These are phyloP conservation scores for Patella depressa DNA, from an alignment of 2,888 invertebrate genomes.

Conservation along the genomic window DNA sequence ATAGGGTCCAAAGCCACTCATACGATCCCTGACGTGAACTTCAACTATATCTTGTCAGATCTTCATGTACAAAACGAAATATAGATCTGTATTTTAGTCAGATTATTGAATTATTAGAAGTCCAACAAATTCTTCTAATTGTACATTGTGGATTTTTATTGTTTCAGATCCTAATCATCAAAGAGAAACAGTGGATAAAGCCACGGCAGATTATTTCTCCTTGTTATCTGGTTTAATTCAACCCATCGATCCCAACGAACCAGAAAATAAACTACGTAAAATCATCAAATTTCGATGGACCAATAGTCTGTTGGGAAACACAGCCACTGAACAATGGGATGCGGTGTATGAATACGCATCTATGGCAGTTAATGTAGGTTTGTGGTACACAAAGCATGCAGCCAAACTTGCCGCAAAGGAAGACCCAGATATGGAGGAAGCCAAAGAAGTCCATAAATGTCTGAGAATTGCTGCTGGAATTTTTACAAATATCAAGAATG, in stretches of 20 bases:
- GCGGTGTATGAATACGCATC: conserved; percentile 76
- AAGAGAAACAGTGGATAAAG: conserved; percentile 73
- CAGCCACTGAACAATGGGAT: conserved; percentile 74
- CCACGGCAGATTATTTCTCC: conserved; percentile 75
- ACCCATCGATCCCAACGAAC: conserved; percentile 71
- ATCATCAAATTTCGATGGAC: conserved; percentile 68
- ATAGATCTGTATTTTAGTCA: no score
- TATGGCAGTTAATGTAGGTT: conserved; percentile 76
- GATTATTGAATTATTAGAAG: no score
- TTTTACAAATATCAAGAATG: conserved; percentile 75
- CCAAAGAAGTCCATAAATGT: conserved; percentile 77
- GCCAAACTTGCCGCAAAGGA: conserved; percentile 77
- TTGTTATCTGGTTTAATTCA: conserved; percentile 75
- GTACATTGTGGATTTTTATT: no score
- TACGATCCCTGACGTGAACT: no score
- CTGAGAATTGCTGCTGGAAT: conserved; percentile 77
- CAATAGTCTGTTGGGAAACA: conserved; percentile 72
- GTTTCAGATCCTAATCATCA: conserved; percentile 74
- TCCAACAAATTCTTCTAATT: no score
- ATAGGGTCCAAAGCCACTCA: no score
- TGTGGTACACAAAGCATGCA: conserved; percentile 79
- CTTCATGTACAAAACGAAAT: no score
- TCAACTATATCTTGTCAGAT: no score
- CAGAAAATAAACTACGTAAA: conserved; percentile 76
- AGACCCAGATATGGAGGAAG: conserved; percentile 76